phyloP scores from a whole-genome alignment of 1,140 invertebrate genomes.

The Lepidurus packardi region DNA sequence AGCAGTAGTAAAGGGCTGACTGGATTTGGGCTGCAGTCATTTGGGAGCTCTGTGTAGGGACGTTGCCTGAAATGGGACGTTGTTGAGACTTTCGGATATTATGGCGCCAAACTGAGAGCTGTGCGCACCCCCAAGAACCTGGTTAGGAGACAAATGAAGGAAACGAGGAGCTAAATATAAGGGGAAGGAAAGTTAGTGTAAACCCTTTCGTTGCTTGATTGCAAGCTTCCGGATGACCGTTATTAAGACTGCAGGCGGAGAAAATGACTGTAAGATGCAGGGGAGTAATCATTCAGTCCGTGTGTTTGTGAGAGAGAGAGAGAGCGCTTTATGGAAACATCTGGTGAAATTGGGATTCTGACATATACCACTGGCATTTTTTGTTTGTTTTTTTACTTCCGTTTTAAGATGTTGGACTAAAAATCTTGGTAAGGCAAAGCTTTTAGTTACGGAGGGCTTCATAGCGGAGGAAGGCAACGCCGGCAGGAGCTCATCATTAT shows the following conservation, averaged over 20 bases:
- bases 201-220: neutral
- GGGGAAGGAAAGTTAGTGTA: neutral
- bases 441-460: too few relatives aligned
- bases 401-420: too few relatives aligned
- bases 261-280: neutral
- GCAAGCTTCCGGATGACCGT: neutral
- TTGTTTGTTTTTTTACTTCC: too few relatives aligned
- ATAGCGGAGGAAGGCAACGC: too few relatives aligned
- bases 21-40: neutral
- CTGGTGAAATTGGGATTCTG: too few relatives aligned
- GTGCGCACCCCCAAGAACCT: neutral
- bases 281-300: neutral
- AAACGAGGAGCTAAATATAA: neutral
- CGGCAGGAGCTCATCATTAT: too few relatives aligned
- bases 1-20: neutral
- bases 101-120: neutral
- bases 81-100: neutral
- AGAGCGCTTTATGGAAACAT: too few relatives aligned
- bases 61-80: neutral
- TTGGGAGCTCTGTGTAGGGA: conserved; percentile 3
- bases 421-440: too few relatives aligned
- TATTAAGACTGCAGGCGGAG: neutral
- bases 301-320: too few relatives aligned
- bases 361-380: too few relatives aligned
- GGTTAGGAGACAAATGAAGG: neutral